A percentile compares a stretch with the other conserved stretches of the same genome.
Conservation (phyloP, 2,888 invertebrate species). For the Thereva nobilitata region DNA sequence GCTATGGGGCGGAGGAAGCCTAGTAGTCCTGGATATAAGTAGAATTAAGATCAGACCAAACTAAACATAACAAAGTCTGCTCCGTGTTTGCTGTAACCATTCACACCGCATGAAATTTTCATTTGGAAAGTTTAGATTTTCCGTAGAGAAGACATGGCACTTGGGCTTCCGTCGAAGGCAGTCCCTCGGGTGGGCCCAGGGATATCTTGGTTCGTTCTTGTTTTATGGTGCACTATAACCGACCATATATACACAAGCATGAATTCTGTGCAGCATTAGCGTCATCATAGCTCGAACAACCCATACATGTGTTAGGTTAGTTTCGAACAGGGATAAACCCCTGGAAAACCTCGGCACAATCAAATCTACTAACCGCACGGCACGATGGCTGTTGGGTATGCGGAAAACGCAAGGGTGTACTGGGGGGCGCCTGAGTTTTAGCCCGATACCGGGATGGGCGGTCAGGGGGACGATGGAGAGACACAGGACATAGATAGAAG, state of each 20-base stretch:
- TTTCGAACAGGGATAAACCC: slow-evolving; percentile 32
- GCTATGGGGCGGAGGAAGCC: too few species aligned
- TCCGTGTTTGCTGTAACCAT: slow-evolving; percentile 9
- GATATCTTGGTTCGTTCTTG: slow-evolving; percentile 32
- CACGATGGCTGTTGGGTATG: neutral
- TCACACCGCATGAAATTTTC: slow-evolving; percentile 31
- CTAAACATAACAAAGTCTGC: neutral
- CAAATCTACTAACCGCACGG: slow-evolving; percentile 33
- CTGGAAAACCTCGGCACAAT: slow-evolving; percentile 31
- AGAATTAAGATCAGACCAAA: slow-evolving; percentile 7
- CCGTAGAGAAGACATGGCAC: slow-evolving; percentile 16
- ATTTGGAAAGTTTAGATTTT: slow-evolving; percentile 16
- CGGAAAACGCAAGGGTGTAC: neutral
- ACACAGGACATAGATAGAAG: neutral
- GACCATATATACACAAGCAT: slow-evolving; percentile 24
- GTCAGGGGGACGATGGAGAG: neutral
- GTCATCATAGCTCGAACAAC: slow-evolving; percentile 37
- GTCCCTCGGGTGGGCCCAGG: slow-evolving; percentile 4
- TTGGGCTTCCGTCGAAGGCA: slow-evolving; percentile 17
- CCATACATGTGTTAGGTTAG: slow-evolving; percentile 41
- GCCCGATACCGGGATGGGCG: neutral
- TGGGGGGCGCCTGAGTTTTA: neutral
- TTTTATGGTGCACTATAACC: slow-evolving; percentile 27
- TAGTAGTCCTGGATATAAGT: neutral
- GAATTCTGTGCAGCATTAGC: slow-evolving; percentile 30